Base-by-base conservation (phyloP, 2,888 invertebrate species). In the Monopis laevigella region DNA sequence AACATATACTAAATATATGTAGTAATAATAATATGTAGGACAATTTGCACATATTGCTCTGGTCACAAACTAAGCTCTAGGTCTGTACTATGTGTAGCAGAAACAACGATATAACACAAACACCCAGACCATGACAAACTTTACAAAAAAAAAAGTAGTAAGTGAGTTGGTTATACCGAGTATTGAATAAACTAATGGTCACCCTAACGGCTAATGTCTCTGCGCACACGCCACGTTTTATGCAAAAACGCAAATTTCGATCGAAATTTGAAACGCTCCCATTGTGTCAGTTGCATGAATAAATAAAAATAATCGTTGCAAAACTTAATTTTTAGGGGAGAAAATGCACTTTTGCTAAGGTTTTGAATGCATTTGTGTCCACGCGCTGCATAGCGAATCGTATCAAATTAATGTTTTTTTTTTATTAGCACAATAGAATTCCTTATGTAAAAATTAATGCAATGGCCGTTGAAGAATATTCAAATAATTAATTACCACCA, bases 201-300 rank as follows among this genome's bases (percentile, higher is more conserved):
- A 57, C 63, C 44, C 1, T 13, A 46, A 40, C 45, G 57, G 59
- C 52, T 67, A 73, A 71, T 68, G 66, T 32, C 54, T 46, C 51
- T 53, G 51, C 65, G 70, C 78, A 72, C 75, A 77, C 77, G 77
- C 65, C 54, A 56, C 63, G 63, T 78, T 78, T 78, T 78, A 80
- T 80, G 80, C 78, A 78, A 78, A 80, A 80, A 78, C 78, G 77
- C 78, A 78, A 80, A 78, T 78, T 80, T 75, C 64, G 65, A 50
- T 64, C 62, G 80, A 78, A 78, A 78, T 80, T 80, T 77, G 80
- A 80, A 80, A 78, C 80, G 80, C 56, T 66, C 65, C 14, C 57
- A 68, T 80, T 80, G 78, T 71, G 50, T 62, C 55, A 51, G 53
- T 52, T 55, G 56, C 51, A 51, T 48, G 63, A 60, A 67, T 66